Base-by-base conservation (phyloP, 2,888 invertebrate genomes). In the Yponomeuta evonymella region DNA sequence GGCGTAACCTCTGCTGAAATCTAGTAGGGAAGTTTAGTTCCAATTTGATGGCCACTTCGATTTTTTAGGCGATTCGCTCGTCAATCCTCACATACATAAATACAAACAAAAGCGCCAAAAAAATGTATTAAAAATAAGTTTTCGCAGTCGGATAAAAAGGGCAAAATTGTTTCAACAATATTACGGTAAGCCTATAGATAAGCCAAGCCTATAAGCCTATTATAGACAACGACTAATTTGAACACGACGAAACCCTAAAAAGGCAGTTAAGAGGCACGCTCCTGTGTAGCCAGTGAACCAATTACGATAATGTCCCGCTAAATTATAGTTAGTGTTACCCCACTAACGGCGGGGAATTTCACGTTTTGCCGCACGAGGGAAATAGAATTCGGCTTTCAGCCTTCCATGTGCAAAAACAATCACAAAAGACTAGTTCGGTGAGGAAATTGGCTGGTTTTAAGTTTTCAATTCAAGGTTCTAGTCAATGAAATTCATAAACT, bases 321-420 rank as follows among this genome's bases (percentile, higher is more conserved):
- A 72, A 70, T 72, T 72, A 70, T 68, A 72, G 70, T 64, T 64
- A 72, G 70, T 70, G 70, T 72, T 68, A 48, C 69, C 43, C 43
- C 64, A 66, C 67, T 70, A 72, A 70, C 69, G 68, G 70, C 66
- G 70, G 70, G 70, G 70, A 72, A 72, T 72, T 71, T 66, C 64
- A 72, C 70, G 64, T 70, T 69, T 51, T 29, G 36, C 30, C 15
- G 48, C 48, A 15, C n/a, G 30, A 70, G 33, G 70, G 30, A 70
- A 70, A 70, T 65, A 70, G 70, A 70, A 69, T 64, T 65, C 64
- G 8, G 65, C 29, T 48, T 48, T 65, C 70, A 64, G 15, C 29
- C 48, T 43, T 33, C 30, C 23, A n/a, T 15, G 51, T 58, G 51
- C 5, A 15, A 58, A 58, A 58, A 58, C 51, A 58, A 58, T 58